Evolutionary conservation across 2,888 invertebrate species (phyloP).

Genomic region (Amblyteles armatorius): DNA sequence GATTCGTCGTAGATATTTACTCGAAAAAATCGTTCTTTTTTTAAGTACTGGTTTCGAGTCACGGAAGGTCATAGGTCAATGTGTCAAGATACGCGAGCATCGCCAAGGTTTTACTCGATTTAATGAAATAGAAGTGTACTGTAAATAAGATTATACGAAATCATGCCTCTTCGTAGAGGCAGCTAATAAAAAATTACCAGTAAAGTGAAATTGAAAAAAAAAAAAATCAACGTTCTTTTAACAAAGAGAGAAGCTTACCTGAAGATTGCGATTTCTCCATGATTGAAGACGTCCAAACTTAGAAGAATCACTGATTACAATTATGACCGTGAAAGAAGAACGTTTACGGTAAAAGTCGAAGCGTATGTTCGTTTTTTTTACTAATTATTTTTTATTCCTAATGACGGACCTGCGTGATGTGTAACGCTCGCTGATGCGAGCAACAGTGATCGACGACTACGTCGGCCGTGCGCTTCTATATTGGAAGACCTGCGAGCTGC

Average conservation of each 20-base stretch:
- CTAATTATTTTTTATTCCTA: not conserved
- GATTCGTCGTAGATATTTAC: slow-evolving; percentile 7
- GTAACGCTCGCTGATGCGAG: slow-evolving; percentile 30
- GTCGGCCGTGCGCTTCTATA: slow-evolving; percentile 48
- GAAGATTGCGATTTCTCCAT: slow-evolving; percentile 53
- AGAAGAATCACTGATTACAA: not conserved
- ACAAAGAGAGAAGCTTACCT: slow-evolving; percentile 38
- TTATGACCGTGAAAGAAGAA: not conserved
- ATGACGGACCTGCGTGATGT: slow-evolving; percentile 10
- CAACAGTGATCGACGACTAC: slow-evolving; percentile 35
- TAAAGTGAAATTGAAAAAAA: not conserved
- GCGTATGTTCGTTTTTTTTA: not conserved
- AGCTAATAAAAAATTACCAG: not conserved
- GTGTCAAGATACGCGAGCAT: not conserved
- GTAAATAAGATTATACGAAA: not conserved
- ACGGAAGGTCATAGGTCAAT: slow-evolving; percentile 24
- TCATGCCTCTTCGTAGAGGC: not conserved
- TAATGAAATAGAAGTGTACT: slow-evolving; percentile 17
- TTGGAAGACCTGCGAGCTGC: not conserved
- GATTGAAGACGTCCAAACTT: not conserved
- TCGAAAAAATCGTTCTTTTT: not conserved
- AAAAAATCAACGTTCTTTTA: not conserved
- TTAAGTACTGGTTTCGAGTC: slow-evolving; percentile 5
- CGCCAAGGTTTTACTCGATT: not conserved
- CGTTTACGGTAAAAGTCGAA: not conserved